Percentiles rank a stretch among this genome's conserved stretches.
Evolutionary conservation across 2,797 vertebrate genomes (phyloP).

Genomic region (Yasuhikotakia modesta): DNA sequence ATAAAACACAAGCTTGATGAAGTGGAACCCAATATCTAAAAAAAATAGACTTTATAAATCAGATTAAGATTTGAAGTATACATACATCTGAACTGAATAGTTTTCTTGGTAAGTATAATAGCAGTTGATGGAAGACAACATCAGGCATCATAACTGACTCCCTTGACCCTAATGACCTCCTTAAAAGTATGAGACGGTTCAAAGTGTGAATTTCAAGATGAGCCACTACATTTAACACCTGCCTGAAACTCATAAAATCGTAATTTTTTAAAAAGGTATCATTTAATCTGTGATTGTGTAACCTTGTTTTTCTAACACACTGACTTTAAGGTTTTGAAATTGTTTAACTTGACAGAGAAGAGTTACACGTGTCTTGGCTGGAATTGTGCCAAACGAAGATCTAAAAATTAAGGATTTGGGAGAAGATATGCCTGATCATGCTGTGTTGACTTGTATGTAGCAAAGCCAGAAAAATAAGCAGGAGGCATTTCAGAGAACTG

Average conservation of each 20-base stretch:
- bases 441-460: not conserved
- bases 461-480: slow-evolving; percentile 44
- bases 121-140: slow-evolving; percentile 33
- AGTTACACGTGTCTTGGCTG: not conserved
- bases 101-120: not conserved
- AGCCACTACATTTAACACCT: slow-evolving; percentile 72
- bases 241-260: slow-evolving; percentile 59
- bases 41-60: not conserved
- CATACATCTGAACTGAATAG: not conserved
- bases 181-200: slow-evolving; percentile 56
- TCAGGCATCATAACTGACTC: slow-evolving; percentile 47
- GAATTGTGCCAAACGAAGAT: not conserved
- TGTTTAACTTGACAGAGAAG: not conserved
- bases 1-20: not conserved
- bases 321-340: not conserved
- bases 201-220: slow-evolving; percentile 67
- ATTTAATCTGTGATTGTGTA: not conserved
- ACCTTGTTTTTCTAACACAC: not conserved
- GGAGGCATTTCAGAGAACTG: slow-evolving; percentile 61
- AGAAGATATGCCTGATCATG: not conserved
- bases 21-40: not conserved
- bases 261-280: not conserved
- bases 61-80: not conserved
- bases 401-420: not conserved
- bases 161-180: slow-evolving; percentile 57